These are phyloP conservation scores for Coregonus suidteri DNA, from an alignment of 2,797 vertebrate species.

Conservation along the genomic window DNA sequence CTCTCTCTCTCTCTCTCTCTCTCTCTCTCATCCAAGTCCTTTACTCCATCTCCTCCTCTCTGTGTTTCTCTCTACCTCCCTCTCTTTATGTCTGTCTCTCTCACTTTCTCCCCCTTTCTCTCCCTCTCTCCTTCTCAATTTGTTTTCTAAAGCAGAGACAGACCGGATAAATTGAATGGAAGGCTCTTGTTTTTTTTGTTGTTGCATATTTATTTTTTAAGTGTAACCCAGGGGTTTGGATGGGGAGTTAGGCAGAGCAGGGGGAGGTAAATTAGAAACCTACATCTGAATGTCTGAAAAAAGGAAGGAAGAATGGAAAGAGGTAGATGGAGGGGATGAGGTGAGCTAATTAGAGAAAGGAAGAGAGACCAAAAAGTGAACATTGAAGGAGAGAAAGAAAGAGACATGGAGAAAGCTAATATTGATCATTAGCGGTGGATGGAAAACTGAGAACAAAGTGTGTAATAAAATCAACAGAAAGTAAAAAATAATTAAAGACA, in stretches of 20 bases:
- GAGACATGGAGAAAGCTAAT: not conserved
- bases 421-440: not conserved
- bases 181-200: constrained; percentile 35
- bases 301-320: constrained; percentile 39
- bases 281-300: constrained; percentile 47
- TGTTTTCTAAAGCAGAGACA: constrained; percentile 28
- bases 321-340: constrained; percentile 45
- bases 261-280: constrained; percentile 58
- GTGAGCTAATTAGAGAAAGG: constrained; percentile 74
- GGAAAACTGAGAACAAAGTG: not conserved
- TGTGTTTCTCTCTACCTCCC: constrained; percentile 35
- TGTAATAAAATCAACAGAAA: constrained; percentile 2
- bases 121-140: constrained; percentile 18
- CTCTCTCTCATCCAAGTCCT: constrained; percentile 41
- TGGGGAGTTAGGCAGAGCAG: constrained; percentile 9
- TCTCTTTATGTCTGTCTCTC: constrained; percentile 9
- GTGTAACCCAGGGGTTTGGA: constrained; percentile 25
- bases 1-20: constrained; percentile 43
- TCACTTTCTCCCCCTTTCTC: constrained; percentile 33
- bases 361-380: constrained; percentile 43
- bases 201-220: constrained; percentile 49
- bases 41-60: constrained; percentile 43
- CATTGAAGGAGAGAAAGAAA: constrained; percentile 41
- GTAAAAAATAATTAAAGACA: constrained; percentile 7
- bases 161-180: constrained; percentile 34